phyloP scores from a whole-genome alignment of 2,888 invertebrate genomes.

The Oscheius sp. region DNA sequence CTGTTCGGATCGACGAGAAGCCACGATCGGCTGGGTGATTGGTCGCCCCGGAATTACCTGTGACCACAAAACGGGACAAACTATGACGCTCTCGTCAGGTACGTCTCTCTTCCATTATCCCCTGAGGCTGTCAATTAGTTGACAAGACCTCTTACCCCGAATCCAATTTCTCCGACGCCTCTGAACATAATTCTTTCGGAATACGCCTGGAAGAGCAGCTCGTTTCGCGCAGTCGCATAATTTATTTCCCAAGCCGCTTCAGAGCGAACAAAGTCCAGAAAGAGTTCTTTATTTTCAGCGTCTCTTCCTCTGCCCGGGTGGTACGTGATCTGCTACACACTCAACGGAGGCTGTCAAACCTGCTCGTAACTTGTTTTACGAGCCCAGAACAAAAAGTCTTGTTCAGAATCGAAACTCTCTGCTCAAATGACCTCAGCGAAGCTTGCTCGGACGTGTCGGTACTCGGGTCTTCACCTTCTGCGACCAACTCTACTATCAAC shows the following conservation, averaged over 20 bases:
- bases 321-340: slow-evolving; percentile 29
- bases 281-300: slow-evolving; percentile 11
- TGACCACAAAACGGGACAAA: slow-evolving; percentile 32
- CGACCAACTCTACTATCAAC: slow-evolving; percentile 23
- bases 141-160: too few relatives aligned
- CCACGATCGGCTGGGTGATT: slow-evolving; percentile 34
- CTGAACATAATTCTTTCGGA: slow-evolving; percentile 14
- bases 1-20: slow-evolving; percentile 31
- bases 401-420: slow-evolving; percentile 32
- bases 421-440: slow-evolving; percentile 26
- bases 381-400: not conserved
- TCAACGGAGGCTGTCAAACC: slow-evolving; percentile 30
- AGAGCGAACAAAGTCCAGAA: not conserved
- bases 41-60: slow-evolving; percentile 34
- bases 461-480: slow-evolving; percentile 30
- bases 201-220: slow-evolving; percentile 1
- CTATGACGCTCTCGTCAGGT: slow-evolving; percentile 28
- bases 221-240: slow-evolving; percentile 4
- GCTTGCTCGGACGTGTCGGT: slow-evolving; percentile 26
- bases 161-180: not conserved
- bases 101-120: not conserved
- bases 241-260: slow-evolving; percentile 12
- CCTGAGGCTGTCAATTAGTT: not conserved
- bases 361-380: slow-evolving; percentile 23
- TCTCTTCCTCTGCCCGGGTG: slow-evolving; percentile 30